These are phyloP conservation scores for Archips xylosteana DNA, from an alignment of 2,888 invertebrate genomes.

Conservation along the genomic window DNA sequence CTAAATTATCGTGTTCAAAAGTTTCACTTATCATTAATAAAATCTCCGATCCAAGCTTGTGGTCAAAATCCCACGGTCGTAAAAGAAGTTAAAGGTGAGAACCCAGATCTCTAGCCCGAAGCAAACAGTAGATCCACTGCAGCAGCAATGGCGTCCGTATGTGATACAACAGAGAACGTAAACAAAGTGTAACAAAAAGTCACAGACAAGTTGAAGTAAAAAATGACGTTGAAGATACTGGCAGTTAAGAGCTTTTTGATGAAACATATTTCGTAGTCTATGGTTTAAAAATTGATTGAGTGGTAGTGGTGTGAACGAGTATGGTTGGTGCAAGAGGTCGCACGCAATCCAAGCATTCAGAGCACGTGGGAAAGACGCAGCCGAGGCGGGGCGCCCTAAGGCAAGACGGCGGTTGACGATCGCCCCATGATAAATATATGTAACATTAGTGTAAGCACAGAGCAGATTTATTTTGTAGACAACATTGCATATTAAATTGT, in stretches of 20 bases:
- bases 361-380: slow-evolving; percentile 81
- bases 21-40: slow-evolving; percentile 68
- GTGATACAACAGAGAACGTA: slow-evolving; percentile 58
- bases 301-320: slow-evolving; percentile 62
- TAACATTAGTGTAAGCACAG: slow-evolving; percentile 75
- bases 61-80: slow-evolving; percentile 78
- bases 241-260: slow-evolving; percentile 46
- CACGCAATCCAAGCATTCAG: slow-evolving; percentile 84
- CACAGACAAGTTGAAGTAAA: slow-evolving; percentile 58
- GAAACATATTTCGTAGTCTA: slow-evolving; percentile 47
- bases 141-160: slow-evolving; percentile 73
- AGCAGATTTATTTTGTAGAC: slow-evolving; percentile 53
- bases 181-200: slow-evolving; percentile 53
- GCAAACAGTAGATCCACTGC: slow-evolving; percentile 83
- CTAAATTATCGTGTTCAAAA: slow-evolving; percentile 41
- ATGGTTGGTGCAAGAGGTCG: slow-evolving; percentile 73
- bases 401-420: slow-evolving; percentile 82
- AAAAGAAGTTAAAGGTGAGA: slow-evolving; percentile 75
- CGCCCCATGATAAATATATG: slow-evolving; percentile 78
- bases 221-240: slow-evolving; percentile 53
- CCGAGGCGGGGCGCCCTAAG: slow-evolving; percentile 76
- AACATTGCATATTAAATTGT: slow-evolving; percentile 7
- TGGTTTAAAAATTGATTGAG: slow-evolving; percentile 56
- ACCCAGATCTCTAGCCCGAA: slow-evolving; percentile 74
- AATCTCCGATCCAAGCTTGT: slow-evolving; percentile 58